Evolutionary conservation across 2,113 vertebrate genomes (phyloP), one percentile per base, ranked within the genome.

Genomic region (Castor canadensis): DNA sequence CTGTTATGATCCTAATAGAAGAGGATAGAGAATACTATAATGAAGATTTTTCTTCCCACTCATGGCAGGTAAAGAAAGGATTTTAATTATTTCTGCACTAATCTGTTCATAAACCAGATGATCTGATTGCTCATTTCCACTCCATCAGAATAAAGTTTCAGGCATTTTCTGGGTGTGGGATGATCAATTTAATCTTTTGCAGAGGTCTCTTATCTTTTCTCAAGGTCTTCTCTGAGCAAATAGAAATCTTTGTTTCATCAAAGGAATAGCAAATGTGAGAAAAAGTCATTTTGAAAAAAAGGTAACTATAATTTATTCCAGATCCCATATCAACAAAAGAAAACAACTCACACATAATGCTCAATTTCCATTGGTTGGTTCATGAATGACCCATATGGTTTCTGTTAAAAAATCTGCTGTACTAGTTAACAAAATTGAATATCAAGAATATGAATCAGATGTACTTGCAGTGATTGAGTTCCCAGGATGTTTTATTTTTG

Each of bases 51-150:
- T 88, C 52, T 90, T 92, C 38, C 60, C 35, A 75, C 20, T 87
- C 47, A 28, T n/a, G 32, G 89, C 87, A 79, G 67, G 62, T 82
- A 67, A 87, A 90, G 58, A 79, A 89, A 15, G 38, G 91, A 54
- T 87, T 87, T 91, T 95, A 96, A 96, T 96, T 94, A 94, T 88
- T 95, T 24, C 86, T 95, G 60, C 15, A 64, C 71, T 45, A 80
- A 60, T 71, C 40, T 69, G 84, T 88, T 80, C 58, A 96, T 38
- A 80, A 71, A 9, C 49, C 47, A 12, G 1, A 62, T 54, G 47
- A 45, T 64, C 83, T 81, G 75, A 71, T 35, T 47, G 52, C 28
- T 88, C 6, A 0, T 85, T 22, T 91, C 40, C 12, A 28, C 7
- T 79, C 54, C 6, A 2, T 49, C 26, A 81, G 81, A 83, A 11